phyloP scores from a whole-genome alignment of 2,113 vertebrate genomes.

The Neotoma lepida region DNA sequence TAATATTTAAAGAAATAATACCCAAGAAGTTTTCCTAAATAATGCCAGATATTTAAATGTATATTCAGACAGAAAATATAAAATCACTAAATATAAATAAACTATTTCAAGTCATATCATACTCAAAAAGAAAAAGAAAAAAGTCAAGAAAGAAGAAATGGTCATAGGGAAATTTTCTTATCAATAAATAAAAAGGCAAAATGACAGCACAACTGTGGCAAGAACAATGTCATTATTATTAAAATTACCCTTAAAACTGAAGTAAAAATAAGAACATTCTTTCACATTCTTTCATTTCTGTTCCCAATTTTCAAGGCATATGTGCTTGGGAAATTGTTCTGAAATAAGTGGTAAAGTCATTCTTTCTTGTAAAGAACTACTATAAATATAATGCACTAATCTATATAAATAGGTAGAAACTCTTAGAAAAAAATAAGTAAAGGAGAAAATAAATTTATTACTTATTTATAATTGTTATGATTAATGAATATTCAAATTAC shows the following conservation, averaged over 20 bases:
- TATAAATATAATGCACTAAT: background rate
- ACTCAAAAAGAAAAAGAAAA: background rate
- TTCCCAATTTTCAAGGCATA: background rate
- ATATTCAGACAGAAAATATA: background rate
- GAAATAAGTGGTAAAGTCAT: background rate
- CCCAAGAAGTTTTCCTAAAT: background rate
- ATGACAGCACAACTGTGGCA: background rate
- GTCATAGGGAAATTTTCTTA: background rate
- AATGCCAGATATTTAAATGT: background rate
- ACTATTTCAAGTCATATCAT: background rate
- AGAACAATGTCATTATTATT: background rate
- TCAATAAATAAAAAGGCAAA: background rate
- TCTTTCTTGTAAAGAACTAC: no score
- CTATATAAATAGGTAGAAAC: background rate
- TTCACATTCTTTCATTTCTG: background rate
- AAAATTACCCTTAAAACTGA: background rate
- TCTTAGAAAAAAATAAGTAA: no score
- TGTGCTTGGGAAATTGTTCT: no score
- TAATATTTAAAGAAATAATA: background rate
- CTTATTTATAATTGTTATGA: background rate
- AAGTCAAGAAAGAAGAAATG: background rate
- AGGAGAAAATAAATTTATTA: background rate
- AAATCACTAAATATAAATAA: background rate
- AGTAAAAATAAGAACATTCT: background rate
- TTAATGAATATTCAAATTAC: background rate